Evolutionary conservation across 1,140 invertebrate species (phyloP).

Genomic region (Euwallacea fornicatus): DNA sequence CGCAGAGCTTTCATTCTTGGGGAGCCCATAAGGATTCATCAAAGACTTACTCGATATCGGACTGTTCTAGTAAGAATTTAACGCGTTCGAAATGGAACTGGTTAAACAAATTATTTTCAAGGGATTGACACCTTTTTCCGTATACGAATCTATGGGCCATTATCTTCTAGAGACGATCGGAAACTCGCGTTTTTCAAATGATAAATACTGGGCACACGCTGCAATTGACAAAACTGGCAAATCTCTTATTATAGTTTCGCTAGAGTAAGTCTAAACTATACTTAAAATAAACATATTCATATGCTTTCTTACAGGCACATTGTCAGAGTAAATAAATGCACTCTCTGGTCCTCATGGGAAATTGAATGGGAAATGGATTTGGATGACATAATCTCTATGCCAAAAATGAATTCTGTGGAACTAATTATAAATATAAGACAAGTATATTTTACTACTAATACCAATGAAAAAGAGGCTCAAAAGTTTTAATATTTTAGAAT

Average conservation of each 20-base stretch:
- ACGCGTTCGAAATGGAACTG: neutral
- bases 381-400: slow-evolving; percentile 73
- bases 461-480: too few relatives aligned
- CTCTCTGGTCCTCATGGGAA: slow-evolving; percentile 73
- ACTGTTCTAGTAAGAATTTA: slow-evolving; percentile 62
- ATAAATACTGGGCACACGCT: slow-evolving; percentile 51
- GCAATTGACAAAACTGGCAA: slow-evolving; percentile 55
- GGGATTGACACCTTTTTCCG: slow-evolving; percentile 49
- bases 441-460: slow-evolving; percentile 53
- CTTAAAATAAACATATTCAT: neutral
- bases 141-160: slow-evolving; percentile 51
- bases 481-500: slow-evolving; percentile 35
- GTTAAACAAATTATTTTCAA: slow-evolving; percentile 13
- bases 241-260: slow-evolving; percentile 56
- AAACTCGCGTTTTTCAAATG: slow-evolving; percentile 46
- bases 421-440: slow-evolving; percentile 74
- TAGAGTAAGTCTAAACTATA: slow-evolving; percentile 54
- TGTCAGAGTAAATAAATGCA: slow-evolving; percentile 71
- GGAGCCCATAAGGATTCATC: slow-evolving; percentile 66
- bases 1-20: slow-evolving; percentile 70
- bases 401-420: slow-evolving; percentile 64
- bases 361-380: slow-evolving; percentile 74
- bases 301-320: slow-evolving; percentile 64
- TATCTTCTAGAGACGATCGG: slow-evolving; percentile 49
- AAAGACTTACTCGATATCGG: slow-evolving; percentile 70